Percentiles rank a stretch among this genome's conserved stretches.
These are phyloP conservation scores for Spea bombifrons DNA, from an alignment of 2,113 vertebrate species.

Conservation along the genomic window DNA sequence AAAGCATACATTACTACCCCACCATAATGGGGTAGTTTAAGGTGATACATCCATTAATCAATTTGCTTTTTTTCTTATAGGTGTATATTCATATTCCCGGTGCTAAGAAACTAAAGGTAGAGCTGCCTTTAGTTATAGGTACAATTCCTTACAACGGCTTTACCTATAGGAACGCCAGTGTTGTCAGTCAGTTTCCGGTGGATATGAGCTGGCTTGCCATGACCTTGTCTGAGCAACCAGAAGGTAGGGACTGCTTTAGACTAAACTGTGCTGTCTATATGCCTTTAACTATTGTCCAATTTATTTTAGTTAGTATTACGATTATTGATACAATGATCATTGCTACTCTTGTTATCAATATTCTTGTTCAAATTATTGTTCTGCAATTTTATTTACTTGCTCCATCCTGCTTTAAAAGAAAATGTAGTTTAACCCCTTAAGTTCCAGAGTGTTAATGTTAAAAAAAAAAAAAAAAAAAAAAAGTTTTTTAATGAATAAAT, in stretches of 20 bases:
- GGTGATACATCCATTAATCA: too few relatives aligned
- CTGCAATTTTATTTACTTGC: background rate
- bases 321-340: too few relatives aligned
- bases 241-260: slow-evolving; percentile 63
- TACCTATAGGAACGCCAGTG: slow-evolving; percentile 68
- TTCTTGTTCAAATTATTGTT: too few relatives aligned
- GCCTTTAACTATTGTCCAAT: too few relatives aligned
- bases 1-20: too few relatives aligned
- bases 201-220: slow-evolving; percentile 75
- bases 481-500: background rate
- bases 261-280: too few relatives aligned
- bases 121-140: slow-evolving; percentile 79
- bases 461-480: background rate
- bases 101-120: slow-evolving; percentile 75
- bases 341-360: too few relatives aligned
- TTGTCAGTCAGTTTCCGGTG: slow-evolving; percentile 68
- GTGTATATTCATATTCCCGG: slow-evolving; percentile 82
- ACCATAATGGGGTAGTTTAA: too few relatives aligned
- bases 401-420: background rate
- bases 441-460: background rate
- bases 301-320: too few relatives aligned
- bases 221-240: slow-evolving; percentile 73
- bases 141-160: slow-evolving; percentile 73
- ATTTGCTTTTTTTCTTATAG: slow-evolving; percentile 51
- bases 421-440: background rate